A percentile compares a stretch with the other conserved stretches of the same genome.
Conservation (phyloP, 1,140 invertebrate species). For the Propsilocerus akamusi region DNA sequence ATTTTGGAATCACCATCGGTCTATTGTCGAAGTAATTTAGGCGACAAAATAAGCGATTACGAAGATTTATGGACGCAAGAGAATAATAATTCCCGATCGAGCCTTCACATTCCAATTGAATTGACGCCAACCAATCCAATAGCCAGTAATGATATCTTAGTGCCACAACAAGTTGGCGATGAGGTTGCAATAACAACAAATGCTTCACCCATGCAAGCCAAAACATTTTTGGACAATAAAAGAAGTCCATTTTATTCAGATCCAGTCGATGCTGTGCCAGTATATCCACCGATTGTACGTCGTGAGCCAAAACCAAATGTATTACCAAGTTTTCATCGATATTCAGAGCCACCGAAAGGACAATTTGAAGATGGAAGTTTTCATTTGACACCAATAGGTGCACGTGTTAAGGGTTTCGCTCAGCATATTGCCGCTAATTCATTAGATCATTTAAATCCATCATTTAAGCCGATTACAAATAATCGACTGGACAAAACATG, state of each 20-base stretch:
- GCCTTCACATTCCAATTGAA: neutral
- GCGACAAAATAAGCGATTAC: conserved; percentile 87
- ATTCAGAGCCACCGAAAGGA: conserved; percentile 33
- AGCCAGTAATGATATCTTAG: neutral
- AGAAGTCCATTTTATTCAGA: conserved; percentile 82
- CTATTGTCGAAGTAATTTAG: conserved; percentile 63
- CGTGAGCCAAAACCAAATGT: conserved; percentile 17
- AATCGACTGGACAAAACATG: conserved; percentile 41
- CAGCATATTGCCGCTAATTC: conserved; percentile 1
- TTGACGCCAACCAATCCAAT: neutral
- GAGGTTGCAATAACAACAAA: neutral
- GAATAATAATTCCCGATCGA: conserved; percentile 24
- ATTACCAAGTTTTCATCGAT: conserved; percentile 27
- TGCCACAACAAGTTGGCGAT: neutral
- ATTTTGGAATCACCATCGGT: conserved; percentile 61
- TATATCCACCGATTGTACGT: conserved; percentile 2
- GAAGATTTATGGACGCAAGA: conserved; percentile 82
- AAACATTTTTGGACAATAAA: conserved; percentile 31
- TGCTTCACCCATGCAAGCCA: neutral
- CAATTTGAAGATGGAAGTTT: conserved; percentile 1
- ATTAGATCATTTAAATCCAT: neutral
- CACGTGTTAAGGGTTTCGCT: neutral
- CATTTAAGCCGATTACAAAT: neutral
- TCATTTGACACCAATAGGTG: neutral
- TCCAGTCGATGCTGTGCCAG: conserved; percentile 54